Evolutionary conservation across 2,888 invertebrate species (phyloP), one percentile per base, ranked within the genome.

Genomic region (Smittia aterrima): DNA sequence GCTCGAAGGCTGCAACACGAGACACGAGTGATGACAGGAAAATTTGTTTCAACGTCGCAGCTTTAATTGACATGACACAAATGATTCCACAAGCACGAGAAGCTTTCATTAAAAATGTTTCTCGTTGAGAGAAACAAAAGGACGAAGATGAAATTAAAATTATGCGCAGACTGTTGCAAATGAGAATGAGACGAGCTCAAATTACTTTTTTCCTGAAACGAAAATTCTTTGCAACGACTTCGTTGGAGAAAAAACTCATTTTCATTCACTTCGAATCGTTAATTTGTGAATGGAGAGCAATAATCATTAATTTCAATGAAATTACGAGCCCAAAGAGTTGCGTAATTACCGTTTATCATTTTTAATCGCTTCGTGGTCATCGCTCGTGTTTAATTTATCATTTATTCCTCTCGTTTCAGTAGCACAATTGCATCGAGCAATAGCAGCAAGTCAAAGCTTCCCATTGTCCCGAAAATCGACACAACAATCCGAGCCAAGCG

Each of bases 401-500:
- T n/a, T 32, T 66, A 32, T 27, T 74, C 25, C n/a, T 74, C 66
- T 18, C 22, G 32, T 76, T 76, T 18, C 74, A 77, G 75, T 72
- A 79, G 77, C 80, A 81, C 47, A 84, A 85, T 74, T 18, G 80
- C 83, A 85, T 79, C 85, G 85, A 78, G 24, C n/a, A 54, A 32
- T 85, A 78, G 40, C 22, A 54, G 58, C 18, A 72, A 72, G 20
- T 32, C 71, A 13, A 72, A 72, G 38, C 62, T 72, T 38, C 75
- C 76, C 79, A 77, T 86, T 66, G 82, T 86, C 77, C 81, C 87
- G 77, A 66, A 83, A 83, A 85, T 88, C 78, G 87, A 87, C 78
- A 87, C 87, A 79, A 87, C 87, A 66, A 89, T 90, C 72, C 87
- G 93, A 77, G 88, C 92, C 38, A 86, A 92, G 76, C 85, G 94